Evolutionary conservation across 2,888 invertebrate genomes (phyloP).

Genomic region (Syrista parreyssii): DNA sequence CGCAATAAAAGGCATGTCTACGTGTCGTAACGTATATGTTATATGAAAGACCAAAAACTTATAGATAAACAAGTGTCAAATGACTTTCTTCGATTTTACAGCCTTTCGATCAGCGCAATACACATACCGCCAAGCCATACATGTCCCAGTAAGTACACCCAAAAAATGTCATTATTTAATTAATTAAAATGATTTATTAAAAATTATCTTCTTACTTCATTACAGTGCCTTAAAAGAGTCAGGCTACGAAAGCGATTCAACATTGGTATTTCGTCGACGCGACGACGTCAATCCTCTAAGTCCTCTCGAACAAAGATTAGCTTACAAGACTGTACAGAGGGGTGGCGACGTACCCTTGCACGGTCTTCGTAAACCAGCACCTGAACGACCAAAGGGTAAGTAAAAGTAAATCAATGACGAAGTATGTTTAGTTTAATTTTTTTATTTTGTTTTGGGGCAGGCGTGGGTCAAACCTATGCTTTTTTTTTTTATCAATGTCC

Average conservation of each 20-base stretch:
- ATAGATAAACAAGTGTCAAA: background rate
- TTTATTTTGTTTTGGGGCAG: background rate
- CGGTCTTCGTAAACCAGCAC: constrained; percentile 91
- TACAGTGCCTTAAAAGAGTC: constrained; percentile 84
- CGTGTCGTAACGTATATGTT: constrained; percentile 18
- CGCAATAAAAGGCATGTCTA: background rate
- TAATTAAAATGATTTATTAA: background rate
- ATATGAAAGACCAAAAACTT: background rate
- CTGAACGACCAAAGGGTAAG: constrained; percentile 83
- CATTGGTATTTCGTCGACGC: constrained; percentile 83
- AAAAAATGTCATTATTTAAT: constrained; percentile 7
- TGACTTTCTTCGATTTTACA: constrained; percentile 60
- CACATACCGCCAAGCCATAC: constrained; percentile 78
- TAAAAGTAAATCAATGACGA: constrained; percentile 21
- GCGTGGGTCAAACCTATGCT: background rate
- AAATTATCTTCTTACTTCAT: constrained; percentile 15
- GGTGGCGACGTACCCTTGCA: constrained; percentile 95
- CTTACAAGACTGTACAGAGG: constrained; percentile 89
- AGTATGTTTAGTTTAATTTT: constrained; percentile 5
- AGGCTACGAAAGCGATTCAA: constrained; percentile 92
- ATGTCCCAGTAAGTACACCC: constrained; percentile 81
- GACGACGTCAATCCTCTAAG: constrained; percentile 78
- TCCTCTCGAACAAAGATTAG: constrained; percentile 85
- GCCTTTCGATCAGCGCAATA: constrained; percentile 77
- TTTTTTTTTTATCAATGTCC: background rate